These are phyloP conservation scores for Candoia aspera DNA, from an alignment of 2,113 vertebrate species.

Conservation along the genomic window DNA sequence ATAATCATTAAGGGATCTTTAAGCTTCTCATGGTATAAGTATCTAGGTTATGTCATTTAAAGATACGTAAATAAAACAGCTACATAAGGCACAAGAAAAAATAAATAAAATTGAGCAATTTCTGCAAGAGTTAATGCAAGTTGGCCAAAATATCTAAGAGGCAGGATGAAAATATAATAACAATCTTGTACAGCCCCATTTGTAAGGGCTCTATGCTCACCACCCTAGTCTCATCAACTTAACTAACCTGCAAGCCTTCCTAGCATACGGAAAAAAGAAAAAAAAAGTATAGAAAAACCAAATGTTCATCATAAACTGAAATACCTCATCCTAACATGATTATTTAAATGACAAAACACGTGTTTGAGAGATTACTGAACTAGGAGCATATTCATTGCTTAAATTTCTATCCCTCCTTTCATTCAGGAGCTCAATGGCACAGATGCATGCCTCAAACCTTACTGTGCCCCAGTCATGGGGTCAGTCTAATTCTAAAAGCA, in stretches of 20 bases:
- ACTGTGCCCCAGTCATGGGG: too few species aligned
- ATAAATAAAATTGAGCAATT: background rate
- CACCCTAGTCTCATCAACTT: background rate
- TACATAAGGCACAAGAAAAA: background rate
- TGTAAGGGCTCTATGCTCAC: background rate
- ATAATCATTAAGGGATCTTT: background rate
- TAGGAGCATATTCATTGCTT: background rate
- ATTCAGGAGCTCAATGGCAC: background rate
- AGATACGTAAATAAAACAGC: background rate
- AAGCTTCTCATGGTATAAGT: background rate
- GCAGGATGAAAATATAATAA: background rate
- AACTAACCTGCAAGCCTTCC: background rate
- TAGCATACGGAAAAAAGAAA: background rate
- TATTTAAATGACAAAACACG: background rate
- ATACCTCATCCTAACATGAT: background rate
- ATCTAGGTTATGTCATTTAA: background rate
- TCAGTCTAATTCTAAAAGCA: background rate
- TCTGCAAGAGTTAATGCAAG: background rate
- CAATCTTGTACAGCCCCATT: background rate
- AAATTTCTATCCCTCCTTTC: background rate
- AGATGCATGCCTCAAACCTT: background rate
- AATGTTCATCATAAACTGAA: background rate
- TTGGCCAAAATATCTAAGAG: background rate
- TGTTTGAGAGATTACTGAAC: background rate
- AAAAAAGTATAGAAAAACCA: background rate